phyloP scores from a whole-genome alignment of 2,113 vertebrate species.

The Sialia sialis region DNA sequence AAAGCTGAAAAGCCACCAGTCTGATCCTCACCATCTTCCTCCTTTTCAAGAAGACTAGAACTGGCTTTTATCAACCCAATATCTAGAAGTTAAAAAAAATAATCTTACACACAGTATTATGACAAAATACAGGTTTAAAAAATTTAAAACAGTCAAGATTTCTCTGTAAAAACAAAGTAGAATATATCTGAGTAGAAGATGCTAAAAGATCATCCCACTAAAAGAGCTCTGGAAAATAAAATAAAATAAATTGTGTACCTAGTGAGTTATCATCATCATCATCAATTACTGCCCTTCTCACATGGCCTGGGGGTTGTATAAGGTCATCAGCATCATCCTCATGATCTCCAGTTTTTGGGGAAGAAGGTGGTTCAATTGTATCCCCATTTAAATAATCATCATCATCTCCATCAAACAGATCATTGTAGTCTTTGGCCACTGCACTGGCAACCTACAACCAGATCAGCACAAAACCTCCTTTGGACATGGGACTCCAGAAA shows the following conservation, averaged over 20 bases:
- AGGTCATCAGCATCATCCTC: slow-evolving; percentile 74
- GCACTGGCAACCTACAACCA: slow-evolving; percentile 55
- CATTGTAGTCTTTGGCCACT: slow-evolving; percentile 75
- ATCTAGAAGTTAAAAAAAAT: slow-evolving; percentile 66
- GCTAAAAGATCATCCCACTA: neutral
- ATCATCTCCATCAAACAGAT: slow-evolving; percentile 89
- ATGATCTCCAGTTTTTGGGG: slow-evolving; percentile 58
- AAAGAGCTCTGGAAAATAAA: neutral
- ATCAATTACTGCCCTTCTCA: slow-evolving; percentile 76
- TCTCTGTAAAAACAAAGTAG: neutral
- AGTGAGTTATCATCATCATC: slow-evolving; percentile 84
- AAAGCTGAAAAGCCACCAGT: slow-evolving; percentile 35
- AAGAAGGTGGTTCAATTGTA: slow-evolving; percentile 68
- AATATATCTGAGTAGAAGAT: neutral
- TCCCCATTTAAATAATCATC: slow-evolving; percentile 78
- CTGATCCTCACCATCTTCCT: slow-evolving; percentile 68
- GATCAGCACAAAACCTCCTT: neutral
- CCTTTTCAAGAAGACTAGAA: slow-evolving; percentile 43
- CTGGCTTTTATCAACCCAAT: slow-evolving; percentile 75
- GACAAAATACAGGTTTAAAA: neutral
- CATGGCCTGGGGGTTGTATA: slow-evolving; percentile 67
- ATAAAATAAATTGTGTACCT: slow-evolving; percentile 70
- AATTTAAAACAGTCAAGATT: neutral
- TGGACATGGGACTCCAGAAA: neutral
- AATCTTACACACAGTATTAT: neutral